phyloP scores from a whole-genome alignment of 2,113 vertebrate species.

The Octodon degus region DNA sequence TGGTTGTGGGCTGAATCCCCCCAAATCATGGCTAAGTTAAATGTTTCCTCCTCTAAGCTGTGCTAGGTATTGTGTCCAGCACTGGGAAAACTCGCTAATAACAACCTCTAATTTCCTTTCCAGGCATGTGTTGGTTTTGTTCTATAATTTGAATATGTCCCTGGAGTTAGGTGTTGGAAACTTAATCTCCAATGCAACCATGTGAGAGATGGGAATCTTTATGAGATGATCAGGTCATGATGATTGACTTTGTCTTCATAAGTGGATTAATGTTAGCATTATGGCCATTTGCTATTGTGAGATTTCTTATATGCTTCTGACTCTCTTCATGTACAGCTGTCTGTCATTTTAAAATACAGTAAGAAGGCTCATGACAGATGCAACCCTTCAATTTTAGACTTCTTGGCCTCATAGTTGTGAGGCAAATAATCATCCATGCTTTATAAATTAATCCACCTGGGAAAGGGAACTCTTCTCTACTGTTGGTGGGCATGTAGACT shows the following conservation, averaged over 20 bases:
- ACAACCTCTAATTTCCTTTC: background rate
- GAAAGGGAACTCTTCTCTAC: background rate
- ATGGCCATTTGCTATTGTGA: background rate
- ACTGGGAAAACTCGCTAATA: background rate
- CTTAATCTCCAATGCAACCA: background rate
- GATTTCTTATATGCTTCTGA: background rate
- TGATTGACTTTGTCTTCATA: background rate
- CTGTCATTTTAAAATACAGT: background rate
- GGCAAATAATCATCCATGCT: background rate
- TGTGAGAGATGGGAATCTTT: background rate
- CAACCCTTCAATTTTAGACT: background rate
- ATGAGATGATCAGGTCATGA: background rate
- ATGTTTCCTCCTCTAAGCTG: background rate
- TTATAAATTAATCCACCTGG: background rate
- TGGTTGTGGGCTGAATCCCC: background rate
- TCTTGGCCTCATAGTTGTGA: background rate
- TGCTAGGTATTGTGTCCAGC: background rate
- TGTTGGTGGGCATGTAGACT: background rate
- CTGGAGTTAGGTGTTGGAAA: background rate
- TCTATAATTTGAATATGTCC: background rate
- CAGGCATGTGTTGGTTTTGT: background rate
- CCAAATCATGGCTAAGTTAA: background rate
- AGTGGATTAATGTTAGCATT: background rate
- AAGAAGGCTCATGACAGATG: background rate
- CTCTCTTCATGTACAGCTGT: background rate